These are phyloP conservation scores for Pardalotus punctatus DNA, from an alignment of 2,113 vertebrate species.

Conservation along the genomic window DNA sequence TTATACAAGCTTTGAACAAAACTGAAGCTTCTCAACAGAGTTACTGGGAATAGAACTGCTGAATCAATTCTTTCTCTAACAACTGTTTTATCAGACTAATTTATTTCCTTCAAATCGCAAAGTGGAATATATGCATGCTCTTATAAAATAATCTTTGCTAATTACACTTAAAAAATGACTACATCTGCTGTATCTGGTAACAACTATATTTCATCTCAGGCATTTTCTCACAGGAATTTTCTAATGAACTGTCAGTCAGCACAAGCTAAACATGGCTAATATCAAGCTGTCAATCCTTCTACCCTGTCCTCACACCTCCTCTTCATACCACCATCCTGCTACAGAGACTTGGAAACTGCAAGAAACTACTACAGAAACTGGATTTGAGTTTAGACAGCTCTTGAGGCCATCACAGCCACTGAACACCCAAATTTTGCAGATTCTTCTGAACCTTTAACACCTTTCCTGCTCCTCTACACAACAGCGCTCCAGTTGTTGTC, in stretches of 20 bases:
- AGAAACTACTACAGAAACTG: neutral
- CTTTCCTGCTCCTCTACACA: neutral
- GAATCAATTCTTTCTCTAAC: neutral
- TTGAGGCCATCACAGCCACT: neutral
- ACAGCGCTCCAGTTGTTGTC: neutral
- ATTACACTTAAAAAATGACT: neutral
- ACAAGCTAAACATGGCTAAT: neutral
- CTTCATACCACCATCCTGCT: neutral
- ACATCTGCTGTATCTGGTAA: neutral
- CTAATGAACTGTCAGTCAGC: neutral
- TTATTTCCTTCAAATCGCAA: neutral
- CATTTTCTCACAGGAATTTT: neutral
- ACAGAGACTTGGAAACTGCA: neutral
- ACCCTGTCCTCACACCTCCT: neutral
- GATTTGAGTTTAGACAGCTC: neutral
- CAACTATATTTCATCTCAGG: neutral
- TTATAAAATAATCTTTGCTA: neutral
- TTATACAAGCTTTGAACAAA: neutral
- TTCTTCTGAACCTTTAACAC: neutral
- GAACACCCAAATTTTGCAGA: neutral
- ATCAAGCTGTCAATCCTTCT: neutral
- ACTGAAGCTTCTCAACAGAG: neutral
- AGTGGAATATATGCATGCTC: neutral
- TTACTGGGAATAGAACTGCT: neutral
- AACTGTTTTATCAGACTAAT: neutral